Percentiles rank a stretch among this genome's conserved stretches.
Evolutionary conservation across 2,888 invertebrate genomes (phyloP).

Genomic region (Julus scandinavius): DNA sequence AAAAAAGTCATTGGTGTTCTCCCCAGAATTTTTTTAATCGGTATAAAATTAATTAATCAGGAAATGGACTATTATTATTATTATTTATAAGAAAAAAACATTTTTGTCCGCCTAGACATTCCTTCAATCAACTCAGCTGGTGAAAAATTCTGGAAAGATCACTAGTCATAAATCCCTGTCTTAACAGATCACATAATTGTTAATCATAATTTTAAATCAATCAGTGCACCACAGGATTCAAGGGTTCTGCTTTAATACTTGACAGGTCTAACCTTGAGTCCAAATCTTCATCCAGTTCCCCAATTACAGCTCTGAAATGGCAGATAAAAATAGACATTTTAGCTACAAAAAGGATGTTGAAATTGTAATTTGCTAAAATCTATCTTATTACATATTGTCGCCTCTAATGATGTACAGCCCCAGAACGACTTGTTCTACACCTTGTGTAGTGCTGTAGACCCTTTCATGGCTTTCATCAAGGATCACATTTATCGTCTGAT

Average conservation of each 20-base stretch:
- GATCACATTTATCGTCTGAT: slow-evolving; percentile 98
- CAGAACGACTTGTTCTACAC: slow-evolving; percentile 94
- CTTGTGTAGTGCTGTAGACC: slow-evolving; percentile 92
- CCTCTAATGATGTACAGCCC: slow-evolving; percentile 98
- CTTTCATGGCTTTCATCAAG: slow-evolving; percentile 98
- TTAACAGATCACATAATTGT: background rate
- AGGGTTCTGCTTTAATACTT: slow-evolving; percentile 70
- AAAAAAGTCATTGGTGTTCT: background rate
- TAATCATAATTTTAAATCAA: background rate
- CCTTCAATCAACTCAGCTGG: too few species aligned
- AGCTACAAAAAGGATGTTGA: background rate
- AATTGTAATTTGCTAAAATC: background rate
- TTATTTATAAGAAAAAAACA: too few species aligned
- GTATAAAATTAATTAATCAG: too few species aligned
- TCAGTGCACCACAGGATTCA: slow-evolving; percentile 61
- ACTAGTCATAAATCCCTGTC: background rate
- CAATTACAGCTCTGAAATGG: slow-evolving; percentile 71
- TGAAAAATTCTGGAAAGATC: too few species aligned
- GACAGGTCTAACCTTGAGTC: slow-evolving; percentile 69
- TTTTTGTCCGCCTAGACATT: too few species aligned
- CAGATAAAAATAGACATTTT: background rate
- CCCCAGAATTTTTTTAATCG: too few species aligned
- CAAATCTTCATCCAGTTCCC: slow-evolving; percentile 71
- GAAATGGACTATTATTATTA: too few species aligned
- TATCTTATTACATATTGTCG: slow-evolving; percentile 89